Evolutionary conservation across 2,888 invertebrate genomes (phyloP).

Genomic region (Ochlodes sylvanus): DNA sequence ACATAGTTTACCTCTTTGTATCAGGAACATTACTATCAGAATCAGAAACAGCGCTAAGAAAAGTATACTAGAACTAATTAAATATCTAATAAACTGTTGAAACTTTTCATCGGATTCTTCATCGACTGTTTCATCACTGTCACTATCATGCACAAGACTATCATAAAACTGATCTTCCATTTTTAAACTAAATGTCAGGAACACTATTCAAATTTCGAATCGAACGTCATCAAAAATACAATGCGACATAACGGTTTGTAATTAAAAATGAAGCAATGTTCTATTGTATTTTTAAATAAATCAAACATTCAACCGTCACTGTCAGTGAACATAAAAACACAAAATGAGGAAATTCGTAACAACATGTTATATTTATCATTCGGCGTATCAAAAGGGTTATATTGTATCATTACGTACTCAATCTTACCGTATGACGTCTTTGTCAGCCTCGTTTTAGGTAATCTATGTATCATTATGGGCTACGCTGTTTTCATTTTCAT

Average conservation of each 20-base stretch:
- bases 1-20: conserved; percentile 31
- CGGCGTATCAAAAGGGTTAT: conserved; percentile 10
- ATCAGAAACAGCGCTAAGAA: conserved; percentile 20
- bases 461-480: conserved; percentile 32
- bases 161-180: conserved; percentile 27
- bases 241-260: no score
- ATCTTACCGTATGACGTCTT: conserved; percentile 36
- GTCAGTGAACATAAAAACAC: neutral
- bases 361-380: conserved; percentile 23
- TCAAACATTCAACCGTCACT: neutral
- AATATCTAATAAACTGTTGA: conserved; percentile 29
- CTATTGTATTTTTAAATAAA: neutral
- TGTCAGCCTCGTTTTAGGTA: conserved; percentile 36
- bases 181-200: neutral
- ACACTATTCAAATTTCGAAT: no score
- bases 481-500: conserved; percentile 31
- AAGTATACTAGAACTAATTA: conserved; percentile 32
- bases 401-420: neutral
- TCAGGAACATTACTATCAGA: conserved; percentile 26
- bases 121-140: conserved; percentile 11
- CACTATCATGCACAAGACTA: conserved; percentile 4
- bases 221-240: no score
- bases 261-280: neutral
- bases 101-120: conserved; percentile 24
- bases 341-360: conserved; percentile 10